Base-by-base conservation (phyloP, 1,140 invertebrate species). In the Lithobius niger region DNA sequence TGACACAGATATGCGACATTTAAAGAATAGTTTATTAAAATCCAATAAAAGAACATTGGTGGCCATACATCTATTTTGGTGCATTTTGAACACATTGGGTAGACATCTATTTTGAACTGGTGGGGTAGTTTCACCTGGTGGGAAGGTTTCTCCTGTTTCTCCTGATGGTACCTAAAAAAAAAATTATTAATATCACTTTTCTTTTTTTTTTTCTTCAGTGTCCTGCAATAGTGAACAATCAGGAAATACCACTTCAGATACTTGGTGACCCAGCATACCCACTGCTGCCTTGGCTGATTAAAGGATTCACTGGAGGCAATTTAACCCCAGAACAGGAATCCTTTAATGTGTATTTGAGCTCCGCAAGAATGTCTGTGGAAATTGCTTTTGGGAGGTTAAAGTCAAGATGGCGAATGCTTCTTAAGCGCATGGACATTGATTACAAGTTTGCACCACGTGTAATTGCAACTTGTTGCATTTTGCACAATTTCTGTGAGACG, bases 401-500 rank as follows among this genome's bases (percentile, higher is more conserved):
- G 22, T 15, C 15, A 15, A 15, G 44, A 18, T 47, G 44, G 44
- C 44, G 44, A 18, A 47, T 47, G 15, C 22, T 47, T 10, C 10
- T 21, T 10, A 22, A 22, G 22, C 13, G 44, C 6, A 47, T 47
- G 15, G 44, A 47, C 44, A 21, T 47, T 10, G 19, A 47, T 21
- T 47, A 47, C 22, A 47, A 15, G 22, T 47, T 47, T 22, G 44
- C 44, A 13, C 44, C 44, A 47, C 10, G 10, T 13, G 15, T 47
- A 10, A 47, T 47, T 47, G 44, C 44, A 15, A 22, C 22, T 21
- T 47, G 44, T 47, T 47, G 44, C 44, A 47, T 21, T 47, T 21
- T 21, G 22, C 44, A 47, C 19, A 47, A 47, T 21, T 47, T 47
- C 6, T 47, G 44, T 21, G 22, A 18, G 10, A 47, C 22, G 22